Conservation (phyloP, 1,140 invertebrate species). For the Samia ricini region DNA sequence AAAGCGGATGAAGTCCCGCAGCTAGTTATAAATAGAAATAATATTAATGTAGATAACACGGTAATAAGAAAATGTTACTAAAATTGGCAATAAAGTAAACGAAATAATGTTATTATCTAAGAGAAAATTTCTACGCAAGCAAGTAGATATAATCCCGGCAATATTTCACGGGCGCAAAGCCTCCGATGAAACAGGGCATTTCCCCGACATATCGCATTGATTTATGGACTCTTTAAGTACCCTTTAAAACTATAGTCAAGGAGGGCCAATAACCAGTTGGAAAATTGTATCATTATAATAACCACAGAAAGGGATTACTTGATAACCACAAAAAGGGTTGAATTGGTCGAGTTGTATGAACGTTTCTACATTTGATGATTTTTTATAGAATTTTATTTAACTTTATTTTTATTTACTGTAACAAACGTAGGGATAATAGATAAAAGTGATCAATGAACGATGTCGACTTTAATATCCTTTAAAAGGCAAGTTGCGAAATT, state of each 20-base stretch:
- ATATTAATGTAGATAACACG: slow-evolving; percentile 10
- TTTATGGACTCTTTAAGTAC: slow-evolving; percentile 71
- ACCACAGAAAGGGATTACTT: background rate
- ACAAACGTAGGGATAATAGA: too few relatives aligned
- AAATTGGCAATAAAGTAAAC: background rate
- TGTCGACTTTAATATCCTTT: too few relatives aligned
- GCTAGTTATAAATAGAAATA: background rate
- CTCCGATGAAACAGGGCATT: slow-evolving; percentile 66
- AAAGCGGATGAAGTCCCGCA: too few relatives aligned
- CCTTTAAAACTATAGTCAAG: slow-evolving; percentile 63
- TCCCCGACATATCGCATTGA: slow-evolving; percentile 68
- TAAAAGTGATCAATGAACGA: too few relatives aligned
- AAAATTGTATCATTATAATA: background rate
- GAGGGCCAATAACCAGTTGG: slow-evolving; percentile 48
- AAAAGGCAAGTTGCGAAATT: too few relatives aligned
- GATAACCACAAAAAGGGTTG: background rate
- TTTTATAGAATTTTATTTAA: too few relatives aligned
- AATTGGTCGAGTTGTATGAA: background rate
- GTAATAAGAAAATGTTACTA: background rate
- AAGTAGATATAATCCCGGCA: slow-evolving; percentile 53
- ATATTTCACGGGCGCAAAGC: slow-evolving; percentile 65
- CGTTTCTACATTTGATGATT: slow-evolving; percentile 1
- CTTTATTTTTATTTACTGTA: too few relatives aligned
- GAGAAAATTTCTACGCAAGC: slow-evolving; percentile 17
- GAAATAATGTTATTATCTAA: slow-evolving; percentile 13